phyloP scores from a whole-genome alignment of 2,797 vertebrate species.

The Naso thynnoides region DNA sequence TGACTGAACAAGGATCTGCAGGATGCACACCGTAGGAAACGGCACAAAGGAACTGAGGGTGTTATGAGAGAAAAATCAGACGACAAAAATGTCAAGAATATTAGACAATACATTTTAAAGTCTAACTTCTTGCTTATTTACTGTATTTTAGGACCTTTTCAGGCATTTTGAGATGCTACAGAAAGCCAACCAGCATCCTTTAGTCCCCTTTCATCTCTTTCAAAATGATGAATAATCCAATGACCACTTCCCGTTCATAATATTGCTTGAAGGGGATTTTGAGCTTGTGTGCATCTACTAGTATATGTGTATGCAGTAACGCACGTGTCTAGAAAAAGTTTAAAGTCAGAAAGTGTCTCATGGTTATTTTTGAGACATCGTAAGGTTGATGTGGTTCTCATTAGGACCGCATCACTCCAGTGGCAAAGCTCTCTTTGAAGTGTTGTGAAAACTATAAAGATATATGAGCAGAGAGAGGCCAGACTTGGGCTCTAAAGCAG shows the following conservation, averaged over 20 bases:
- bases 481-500: not conserved
- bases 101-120: not conserved
- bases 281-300: slow-evolving; percentile 23
- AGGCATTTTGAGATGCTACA: not conserved
- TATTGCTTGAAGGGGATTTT: slow-evolving; percentile 33
- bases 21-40: not conserved
- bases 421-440: slow-evolving; percentile 51
- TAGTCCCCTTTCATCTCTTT: slow-evolving; percentile 29
- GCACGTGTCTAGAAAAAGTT: slow-evolving; percentile 35
- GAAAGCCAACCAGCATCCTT: slow-evolving; percentile 2
- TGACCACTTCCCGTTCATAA: slow-evolving; percentile 26
- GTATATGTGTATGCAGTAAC: not conserved
- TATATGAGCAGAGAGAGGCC: slow-evolving; percentile 21
- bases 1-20: not conserved
- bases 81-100: not conserved
- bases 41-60: not conserved
- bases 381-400: slow-evolving; percentile 38
- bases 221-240: slow-evolving; percentile 23
- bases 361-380: slow-evolving; percentile 30
- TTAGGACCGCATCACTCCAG: slow-evolving; percentile 35
- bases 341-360: slow-evolving; percentile 22
- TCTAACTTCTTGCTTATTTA: slow-evolving; percentile 5
- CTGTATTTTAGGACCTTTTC: not conserved
- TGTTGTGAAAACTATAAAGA: slow-evolving; percentile 20
- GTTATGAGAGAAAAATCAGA: not conserved